Percentiles rank a stretch among this genome's conserved stretches.
These are phyloP conservation scores for Mastomys natalensis DNA, from an alignment of 2,113 vertebrate species.

Conservation along the genomic window DNA sequence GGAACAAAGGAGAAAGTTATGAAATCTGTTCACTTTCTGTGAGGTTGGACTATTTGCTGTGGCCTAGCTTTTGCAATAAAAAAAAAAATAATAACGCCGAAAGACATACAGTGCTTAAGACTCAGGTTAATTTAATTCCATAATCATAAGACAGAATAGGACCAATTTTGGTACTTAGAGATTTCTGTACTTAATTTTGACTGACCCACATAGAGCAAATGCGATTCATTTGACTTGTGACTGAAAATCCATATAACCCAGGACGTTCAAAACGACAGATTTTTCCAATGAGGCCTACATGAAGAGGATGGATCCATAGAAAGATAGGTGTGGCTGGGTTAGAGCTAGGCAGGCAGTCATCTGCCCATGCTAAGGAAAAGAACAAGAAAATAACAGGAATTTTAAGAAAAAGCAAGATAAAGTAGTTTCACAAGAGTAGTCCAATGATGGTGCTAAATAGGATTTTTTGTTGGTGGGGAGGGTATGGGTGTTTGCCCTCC, in stretches of 20 bases:
- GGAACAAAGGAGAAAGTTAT: neutral
- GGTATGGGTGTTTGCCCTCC: neutral
- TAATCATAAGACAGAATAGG: constrained; percentile 64
- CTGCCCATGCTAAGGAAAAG: neutral
- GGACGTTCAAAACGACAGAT: neutral
- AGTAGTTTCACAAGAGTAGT: constrained; percentile 19
- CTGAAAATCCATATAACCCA: constrained; percentile 60
- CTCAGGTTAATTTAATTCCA: constrained; percentile 79
- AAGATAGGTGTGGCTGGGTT: neutral
- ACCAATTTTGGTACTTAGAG: constrained; percentile 62
- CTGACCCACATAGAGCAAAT: constrained; percentile 78
- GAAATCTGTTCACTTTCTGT: neutral
- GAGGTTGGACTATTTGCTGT: constrained; percentile 52
- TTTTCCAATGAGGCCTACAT: neutral
- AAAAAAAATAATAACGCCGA: constrained; percentile 56
- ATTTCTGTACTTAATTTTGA: constrained; percentile 80
- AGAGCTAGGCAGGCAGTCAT: neutral
- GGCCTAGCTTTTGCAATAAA: constrained; percentile 60
- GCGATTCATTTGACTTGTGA: constrained; percentile 67
- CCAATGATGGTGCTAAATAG: neutral
- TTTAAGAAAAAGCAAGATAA: neutral
- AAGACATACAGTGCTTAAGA: constrained; percentile 79
- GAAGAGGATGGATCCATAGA: neutral
- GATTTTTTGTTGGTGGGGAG: neutral
- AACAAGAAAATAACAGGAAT: neutral